phyloP scores from a whole-genome alignment of 1,140 invertebrate genomes.

The Mamestra configurata region DNA sequence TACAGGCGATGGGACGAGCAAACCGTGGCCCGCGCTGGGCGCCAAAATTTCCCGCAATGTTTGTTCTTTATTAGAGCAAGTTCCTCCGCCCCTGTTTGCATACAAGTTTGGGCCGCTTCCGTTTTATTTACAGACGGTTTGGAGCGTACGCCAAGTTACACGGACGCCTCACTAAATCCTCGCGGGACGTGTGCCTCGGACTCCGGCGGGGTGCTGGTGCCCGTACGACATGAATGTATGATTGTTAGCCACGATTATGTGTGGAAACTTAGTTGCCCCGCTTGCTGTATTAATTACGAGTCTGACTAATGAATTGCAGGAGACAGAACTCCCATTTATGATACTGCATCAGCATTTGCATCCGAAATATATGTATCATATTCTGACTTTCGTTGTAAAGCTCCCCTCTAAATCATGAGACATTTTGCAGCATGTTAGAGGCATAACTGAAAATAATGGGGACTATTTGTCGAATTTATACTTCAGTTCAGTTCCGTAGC shows the following conservation, averaged over 20 bases:
- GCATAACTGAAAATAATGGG: conserved; percentile 3
- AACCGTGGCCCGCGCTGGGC: conserved; percentile 70
- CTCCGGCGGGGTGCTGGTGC: conserved; percentile 8
- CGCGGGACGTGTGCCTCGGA: conserved; percentile 55
- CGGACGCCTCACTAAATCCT: conserved; percentile 67
- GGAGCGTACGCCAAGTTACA: conserved; percentile 68
- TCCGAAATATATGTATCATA: neutral
- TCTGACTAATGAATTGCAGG: conserved; percentile 24
- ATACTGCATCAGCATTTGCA: conserved; percentile 2
- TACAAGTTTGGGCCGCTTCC: conserved; percentile 76
- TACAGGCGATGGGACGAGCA: conserved; percentile 51
- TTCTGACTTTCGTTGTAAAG: neutral
- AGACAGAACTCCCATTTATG: conserved; percentile 4
- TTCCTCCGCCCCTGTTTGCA: conserved; percentile 75
- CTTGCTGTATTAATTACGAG: conserved; percentile 30
- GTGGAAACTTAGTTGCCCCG: conserved; percentile 23
- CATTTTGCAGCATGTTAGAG: conserved; percentile 1
- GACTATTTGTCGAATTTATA: neutral
- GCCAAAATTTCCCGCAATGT: conserved; percentile 78
- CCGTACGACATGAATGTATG: conserved; percentile 18
- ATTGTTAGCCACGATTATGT: conserved; percentile 22
- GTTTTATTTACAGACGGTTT: conserved; percentile 79
- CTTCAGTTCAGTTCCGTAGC: neutral
- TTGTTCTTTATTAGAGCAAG: conserved; percentile 82
- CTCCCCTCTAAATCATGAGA: neutral